These are phyloP conservation scores for Lasaia peninsularis DNA, from an alignment of 1,140 invertebrate genomes.

Conservation along the genomic window DNA sequence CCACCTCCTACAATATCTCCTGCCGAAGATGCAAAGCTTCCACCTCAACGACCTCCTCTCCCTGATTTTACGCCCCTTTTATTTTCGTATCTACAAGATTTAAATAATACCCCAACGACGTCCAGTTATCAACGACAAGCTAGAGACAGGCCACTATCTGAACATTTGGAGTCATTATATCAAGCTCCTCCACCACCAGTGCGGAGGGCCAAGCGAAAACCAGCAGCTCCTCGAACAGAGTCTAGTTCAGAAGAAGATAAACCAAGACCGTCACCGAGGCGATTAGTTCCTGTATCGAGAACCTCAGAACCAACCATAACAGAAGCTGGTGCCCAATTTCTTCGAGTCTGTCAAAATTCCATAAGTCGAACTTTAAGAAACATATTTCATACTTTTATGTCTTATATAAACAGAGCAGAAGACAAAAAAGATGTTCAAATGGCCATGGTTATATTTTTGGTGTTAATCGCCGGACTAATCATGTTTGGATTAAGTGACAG, in stretches of 20 bases:
- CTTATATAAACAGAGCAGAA: constrained; percentile 77
- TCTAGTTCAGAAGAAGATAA: constrained; percentile 76
- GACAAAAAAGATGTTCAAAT: constrained; percentile 85
- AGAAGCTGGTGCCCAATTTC: constrained; percentile 82
- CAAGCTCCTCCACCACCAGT: constrained; percentile 52
- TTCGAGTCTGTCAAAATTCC: constrained; percentile 80
- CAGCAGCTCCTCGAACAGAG: constrained; percentile 49
- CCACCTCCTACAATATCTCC: constrained; percentile 7
- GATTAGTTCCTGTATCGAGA: constrained; percentile 54
- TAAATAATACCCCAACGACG: constrained; percentile 45
- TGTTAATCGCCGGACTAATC: constrained; percentile 85
- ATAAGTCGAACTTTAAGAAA: constrained; percentile 81
- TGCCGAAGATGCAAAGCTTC: constrained; percentile 43
- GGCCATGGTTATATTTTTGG: constrained; percentile 84
- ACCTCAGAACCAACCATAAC: constrained; percentile 78
- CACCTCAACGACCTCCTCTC: constrained; percentile 78
- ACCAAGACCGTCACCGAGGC: constrained; percentile 59
- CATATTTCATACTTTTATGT: constrained; percentile 81
- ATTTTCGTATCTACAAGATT: constrained; percentile 77
- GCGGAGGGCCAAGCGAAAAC: constrained; percentile 58
- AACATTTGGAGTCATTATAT: constrained; percentile 49
- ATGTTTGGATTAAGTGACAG: constrained; percentile 83
- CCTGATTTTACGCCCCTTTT: constrained; percentile 74
- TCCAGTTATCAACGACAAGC: constrained; percentile 66
- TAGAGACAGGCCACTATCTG: constrained; percentile 53